Evolutionary conservation across 2,797 vertebrate genomes (phyloP).

Genomic region (Gymnothorax reevesii): DNA sequence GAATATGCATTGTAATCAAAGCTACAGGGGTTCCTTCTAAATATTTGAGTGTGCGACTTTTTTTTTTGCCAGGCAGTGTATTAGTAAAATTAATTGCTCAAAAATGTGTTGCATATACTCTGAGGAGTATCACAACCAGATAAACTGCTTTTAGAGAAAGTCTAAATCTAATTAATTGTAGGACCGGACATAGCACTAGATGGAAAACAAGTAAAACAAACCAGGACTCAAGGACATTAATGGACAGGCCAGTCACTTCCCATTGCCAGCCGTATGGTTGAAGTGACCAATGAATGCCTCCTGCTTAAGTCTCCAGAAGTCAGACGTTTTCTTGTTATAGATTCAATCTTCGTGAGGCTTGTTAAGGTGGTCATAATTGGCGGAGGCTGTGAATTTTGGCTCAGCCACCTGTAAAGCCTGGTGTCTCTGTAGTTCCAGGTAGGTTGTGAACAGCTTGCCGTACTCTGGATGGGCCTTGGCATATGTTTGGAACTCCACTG

Average conservation of each 20-base stretch:
- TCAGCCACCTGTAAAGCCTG: constrained; percentile 74
- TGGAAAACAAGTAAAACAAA: not conserved
- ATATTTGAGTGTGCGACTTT: too few species aligned
- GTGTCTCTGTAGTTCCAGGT: constrained; percentile 91
- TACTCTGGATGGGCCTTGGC: constrained; percentile 88
- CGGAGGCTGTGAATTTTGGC: constrained; percentile 49
- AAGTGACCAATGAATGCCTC: not conserved
- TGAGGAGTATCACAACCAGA: not conserved
- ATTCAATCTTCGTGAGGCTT: constrained; percentile 67
- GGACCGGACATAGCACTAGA: not conserved
- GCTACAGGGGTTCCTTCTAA: too few species aligned
- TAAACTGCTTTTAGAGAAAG: not conserved
- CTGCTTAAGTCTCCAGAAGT: not conserved
- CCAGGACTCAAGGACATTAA: not conserved
- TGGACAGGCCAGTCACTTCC: not conserved
- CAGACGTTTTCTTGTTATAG: constrained; percentile 95
- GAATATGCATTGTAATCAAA: too few species aligned
- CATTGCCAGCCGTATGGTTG: not conserved
- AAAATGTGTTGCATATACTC: not conserved
- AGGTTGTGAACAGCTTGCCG: constrained; percentile 92
- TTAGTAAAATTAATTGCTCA: not conserved
- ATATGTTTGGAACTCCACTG: constrained; percentile 89
- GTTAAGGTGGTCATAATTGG: constrained; percentile 55
- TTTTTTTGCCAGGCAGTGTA: too few species aligned
- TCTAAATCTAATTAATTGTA: not conserved